phyloP scores from a whole-genome alignment of 2,797 vertebrate species.

The Pristis pectinata region DNA sequence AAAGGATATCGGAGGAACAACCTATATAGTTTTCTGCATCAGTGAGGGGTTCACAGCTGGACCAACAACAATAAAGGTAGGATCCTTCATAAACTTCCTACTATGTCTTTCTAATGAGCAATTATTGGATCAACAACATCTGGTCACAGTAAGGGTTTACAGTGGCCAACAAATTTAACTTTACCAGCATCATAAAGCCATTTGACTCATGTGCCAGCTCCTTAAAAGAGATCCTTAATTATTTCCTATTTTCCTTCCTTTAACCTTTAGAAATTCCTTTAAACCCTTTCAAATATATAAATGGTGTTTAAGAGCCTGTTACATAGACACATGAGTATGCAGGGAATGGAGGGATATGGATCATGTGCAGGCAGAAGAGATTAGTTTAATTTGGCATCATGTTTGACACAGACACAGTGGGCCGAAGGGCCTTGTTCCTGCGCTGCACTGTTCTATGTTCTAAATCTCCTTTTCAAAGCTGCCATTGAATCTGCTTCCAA shows the following conservation, averaged over 20 bases:
- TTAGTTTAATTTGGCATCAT: too few species aligned
- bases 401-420: too few species aligned
- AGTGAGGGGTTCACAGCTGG: background rate
- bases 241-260: too few species aligned
- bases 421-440: too few species aligned
- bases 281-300: background rate
- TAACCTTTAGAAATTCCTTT: background rate
- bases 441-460: too few species aligned
- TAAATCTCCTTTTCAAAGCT: background rate
- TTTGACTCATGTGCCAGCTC: background rate
- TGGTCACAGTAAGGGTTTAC: background rate
- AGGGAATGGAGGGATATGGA: too few species aligned
- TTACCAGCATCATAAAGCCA: background rate
- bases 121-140: background rate
- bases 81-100: background rate
- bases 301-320: too few species aligned
- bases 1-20: background rate
- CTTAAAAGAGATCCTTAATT: background rate
- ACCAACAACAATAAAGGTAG: background rate
- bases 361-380: too few species aligned
- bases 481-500: background rate
- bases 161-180: background rate
- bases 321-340: too few species aligned
- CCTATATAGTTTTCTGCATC: background rate
- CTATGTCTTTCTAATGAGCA: background rate